Conservation (phyloP, 2,797 vertebrate genomes). For the Pipistrellus kuhlii region DNA sequence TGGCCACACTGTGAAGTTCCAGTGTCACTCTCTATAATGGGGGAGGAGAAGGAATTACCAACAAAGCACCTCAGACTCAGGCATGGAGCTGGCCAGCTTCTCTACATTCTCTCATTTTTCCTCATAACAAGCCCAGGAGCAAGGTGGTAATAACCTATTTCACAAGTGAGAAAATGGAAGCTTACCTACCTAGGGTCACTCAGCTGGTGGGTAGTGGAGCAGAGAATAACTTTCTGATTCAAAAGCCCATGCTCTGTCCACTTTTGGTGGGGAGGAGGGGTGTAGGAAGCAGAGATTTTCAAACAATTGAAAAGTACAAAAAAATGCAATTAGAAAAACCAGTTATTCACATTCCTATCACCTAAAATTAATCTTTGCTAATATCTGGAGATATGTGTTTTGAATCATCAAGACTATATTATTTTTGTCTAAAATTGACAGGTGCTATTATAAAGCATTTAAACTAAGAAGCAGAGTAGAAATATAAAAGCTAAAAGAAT, state of each 20-base stretch:
- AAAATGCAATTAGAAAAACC: not conserved
- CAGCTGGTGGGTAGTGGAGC: not conserved
- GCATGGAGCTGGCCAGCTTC: not conserved
- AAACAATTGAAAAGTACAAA: not conserved
- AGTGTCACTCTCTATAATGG: not conserved
- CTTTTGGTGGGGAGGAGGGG: not conserved
- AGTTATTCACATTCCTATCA: not conserved
- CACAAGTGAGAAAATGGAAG: not conserved
- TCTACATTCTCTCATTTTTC: not conserved
- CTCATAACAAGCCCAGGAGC: not conserved
- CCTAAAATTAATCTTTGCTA: slow-evolving; percentile 7
- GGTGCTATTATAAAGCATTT: not conserved
- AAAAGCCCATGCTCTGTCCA: not conserved
- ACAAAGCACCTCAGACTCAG: not conserved
- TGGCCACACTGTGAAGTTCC: not conserved
- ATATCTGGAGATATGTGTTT: not conserved
- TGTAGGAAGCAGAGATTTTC: not conserved
- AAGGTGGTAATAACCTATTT: not conserved
- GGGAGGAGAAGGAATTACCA: not conserved
- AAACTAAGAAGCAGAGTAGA: not conserved
- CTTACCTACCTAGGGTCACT: not conserved
- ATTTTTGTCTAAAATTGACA: slow-evolving; percentile 23
- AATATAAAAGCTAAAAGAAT: not conserved
- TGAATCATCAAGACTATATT: not conserved
- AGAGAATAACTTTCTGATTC: not conserved